phyloP scores from a whole-genome alignment of 2,113 vertebrate genomes.

The Hypocryptadius cinnamomeus region DNA sequence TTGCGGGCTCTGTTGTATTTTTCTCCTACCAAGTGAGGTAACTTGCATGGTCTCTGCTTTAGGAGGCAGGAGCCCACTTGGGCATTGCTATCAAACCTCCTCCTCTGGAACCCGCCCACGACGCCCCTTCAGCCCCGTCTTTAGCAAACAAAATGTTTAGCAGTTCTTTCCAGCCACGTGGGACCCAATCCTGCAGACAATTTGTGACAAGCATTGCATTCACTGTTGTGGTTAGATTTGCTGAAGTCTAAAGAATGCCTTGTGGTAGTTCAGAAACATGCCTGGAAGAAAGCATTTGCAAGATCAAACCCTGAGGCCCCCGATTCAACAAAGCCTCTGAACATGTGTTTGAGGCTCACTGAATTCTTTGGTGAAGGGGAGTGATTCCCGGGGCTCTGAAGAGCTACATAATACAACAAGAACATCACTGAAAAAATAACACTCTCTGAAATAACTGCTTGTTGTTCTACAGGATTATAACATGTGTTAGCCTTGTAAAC shows the following conservation, averaged over 20 bases:
- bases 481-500: slow-evolving; percentile 32
- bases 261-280: slow-evolving; percentile 42
- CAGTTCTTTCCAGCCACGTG: not conserved
- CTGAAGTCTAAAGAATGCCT: slow-evolving; percentile 49
- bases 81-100: not conserved
- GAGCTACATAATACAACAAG: slow-evolving; percentile 24
- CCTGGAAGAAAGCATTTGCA: slow-evolving; percentile 35
- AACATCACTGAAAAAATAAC: slow-evolving; percentile 40
- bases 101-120: not conserved
- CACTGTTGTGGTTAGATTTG: slow-evolving; percentile 32
- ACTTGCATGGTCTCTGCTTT: not conserved
- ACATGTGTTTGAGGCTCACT: slow-evolving; percentile 39
- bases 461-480: slow-evolving; percentile 39
- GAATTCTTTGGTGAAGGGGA: slow-evolving; percentile 49
- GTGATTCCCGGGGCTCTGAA: slow-evolving; percentile 9
- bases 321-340: slow-evolving; percentile 32
- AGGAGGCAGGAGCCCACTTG: not conserved
- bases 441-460: slow-evolving; percentile 33
- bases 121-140: not conserved
- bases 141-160: not conserved
- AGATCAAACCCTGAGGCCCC: slow-evolving; percentile 48
- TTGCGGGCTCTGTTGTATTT: not conserved
- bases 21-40: not conserved
- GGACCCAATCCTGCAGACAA: slow-evolving; percentile 34
- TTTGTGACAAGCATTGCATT: slow-evolving; percentile 6